Evolutionary conservation across 2,113 vertebrate genomes (phyloP), one percentile per base, ranked within the genome.

Genomic region (Oryctolagus cuniculus): DNA sequence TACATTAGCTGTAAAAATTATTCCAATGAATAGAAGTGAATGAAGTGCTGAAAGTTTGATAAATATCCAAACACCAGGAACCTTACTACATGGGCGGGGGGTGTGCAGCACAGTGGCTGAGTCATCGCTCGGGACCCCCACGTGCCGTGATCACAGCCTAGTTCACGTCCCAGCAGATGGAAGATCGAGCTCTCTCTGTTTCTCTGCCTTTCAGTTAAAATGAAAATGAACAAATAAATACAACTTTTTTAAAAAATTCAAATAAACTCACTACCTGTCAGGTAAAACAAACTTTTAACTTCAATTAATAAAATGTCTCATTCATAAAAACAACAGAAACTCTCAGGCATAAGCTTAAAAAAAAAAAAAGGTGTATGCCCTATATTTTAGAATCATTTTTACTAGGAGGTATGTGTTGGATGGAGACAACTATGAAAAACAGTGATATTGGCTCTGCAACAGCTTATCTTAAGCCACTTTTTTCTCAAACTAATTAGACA

Each of bases 321-420:
- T 49, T 93, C n/a, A 79, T 86, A 58, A 73, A 93, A 90, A 83
- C n/a, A 93, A 38, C 5, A 72, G 44, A 87, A 96, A 78, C 66
- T 70, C n/a, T 91, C 19, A 93, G 58, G 25, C 31, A 78, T 72
- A 86, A 82, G 87, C 49, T 66, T 34, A 36, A 77, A 90, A 9
- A 31, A 9, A n/a, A 27, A 31, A 9, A 27, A 25, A 55, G 21
- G 2, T 66, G 25, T 67, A 44, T 70, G 53, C 0, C 4, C 13
- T 58, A 0, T 67, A 49, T 66, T 91, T 96, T 78, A 78, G 92
- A 90, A 73, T 82, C 12, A 82, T 61, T 81, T 74, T 92, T 95
- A 58, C 16, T 79, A 75, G 31, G 80, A 95, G 61, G 80, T 81
- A 36, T 9, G 29, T 83, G 5, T 86, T 83, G 6, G 49, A 91